Percentiles rank a stretch among this genome's conserved stretches.
Conservation (phyloP, 2,888 invertebrate species). For the Congeria kusceri region DNA sequence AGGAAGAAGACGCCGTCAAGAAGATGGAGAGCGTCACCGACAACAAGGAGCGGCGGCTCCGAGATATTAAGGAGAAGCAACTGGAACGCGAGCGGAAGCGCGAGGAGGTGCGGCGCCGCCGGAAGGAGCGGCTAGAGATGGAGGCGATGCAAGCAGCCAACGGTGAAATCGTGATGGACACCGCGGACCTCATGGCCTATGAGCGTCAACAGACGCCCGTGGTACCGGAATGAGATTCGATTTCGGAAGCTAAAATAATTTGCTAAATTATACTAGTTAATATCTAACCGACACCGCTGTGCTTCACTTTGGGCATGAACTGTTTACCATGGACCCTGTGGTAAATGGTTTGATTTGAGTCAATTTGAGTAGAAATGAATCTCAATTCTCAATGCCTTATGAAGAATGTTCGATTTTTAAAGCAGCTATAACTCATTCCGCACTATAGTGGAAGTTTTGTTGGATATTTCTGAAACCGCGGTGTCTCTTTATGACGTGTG, state of each 20-base stretch:
- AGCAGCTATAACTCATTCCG: too few relatives aligned
- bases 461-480: too few relatives aligned
- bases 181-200: constrained; percentile 45
- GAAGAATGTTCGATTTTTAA: too few relatives aligned
- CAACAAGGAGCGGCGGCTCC: constrained; percentile 76
- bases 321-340: too few relatives aligned
- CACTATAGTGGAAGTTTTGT: too few relatives aligned
- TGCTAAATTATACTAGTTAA: background rate
- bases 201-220: constrained; percentile 50
- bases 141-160: constrained; percentile 54
- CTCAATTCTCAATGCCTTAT: too few relatives aligned
- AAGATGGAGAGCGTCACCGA: constrained; percentile 78
- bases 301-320: background rate
- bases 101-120: constrained; percentile 77
- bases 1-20: constrained; percentile 72
- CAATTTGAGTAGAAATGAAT: too few relatives aligned
- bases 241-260: background rate
- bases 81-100: constrained; percentile 76
- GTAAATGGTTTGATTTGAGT: too few relatives aligned
- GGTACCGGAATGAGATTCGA: constrained; percentile 50
- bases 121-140: constrained; percentile 73
- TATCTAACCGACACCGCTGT: background rate
- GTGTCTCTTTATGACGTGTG: too few relatives aligned
- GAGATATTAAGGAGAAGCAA: constrained; percentile 77
- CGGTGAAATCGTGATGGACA: constrained; percentile 46